These are phyloP conservation scores for Oxytorus armatus DNA, from an alignment of 2,888 invertebrate genomes.

Conservation along the genomic window DNA sequence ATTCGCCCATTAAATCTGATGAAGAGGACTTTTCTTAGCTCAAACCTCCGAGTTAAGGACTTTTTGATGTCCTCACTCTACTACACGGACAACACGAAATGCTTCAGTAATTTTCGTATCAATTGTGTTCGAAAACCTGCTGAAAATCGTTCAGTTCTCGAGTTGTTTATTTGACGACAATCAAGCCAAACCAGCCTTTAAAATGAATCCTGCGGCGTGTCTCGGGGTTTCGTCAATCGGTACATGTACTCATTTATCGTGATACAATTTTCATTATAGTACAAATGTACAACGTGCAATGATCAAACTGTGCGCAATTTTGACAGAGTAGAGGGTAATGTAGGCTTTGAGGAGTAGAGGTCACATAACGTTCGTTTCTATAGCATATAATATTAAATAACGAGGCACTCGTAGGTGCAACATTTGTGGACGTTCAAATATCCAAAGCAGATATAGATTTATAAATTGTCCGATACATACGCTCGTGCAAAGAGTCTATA, in stretches of 20 bases:
- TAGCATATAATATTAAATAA: conserved; percentile 8
- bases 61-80: too few relatives aligned
- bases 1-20: too few relatives aligned
- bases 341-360: conserved; percentile 31
- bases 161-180: neutral
- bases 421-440: conserved; percentile 24
- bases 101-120: too few relatives aligned
- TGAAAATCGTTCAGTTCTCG: too few relatives aligned
- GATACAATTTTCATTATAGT: conserved; percentile 3
- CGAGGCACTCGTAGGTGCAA: conserved; percentile 12
- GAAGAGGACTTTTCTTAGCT: too few relatives aligned
- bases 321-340: neutral
- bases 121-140: too few relatives aligned
- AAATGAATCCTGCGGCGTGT: neutral
- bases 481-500: conserved; percentile 18
- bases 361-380: conserved; percentile 1
- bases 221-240: neutral
- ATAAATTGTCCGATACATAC: conserved; percentile 22
- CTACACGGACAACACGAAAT: too few relatives aligned
- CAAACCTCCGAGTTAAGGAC: too few relatives aligned
- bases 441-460: neutral
- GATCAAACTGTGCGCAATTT: conserved; percentile 7
- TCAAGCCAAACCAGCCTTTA: neutral
- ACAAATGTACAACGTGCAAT: conserved; percentile 5
- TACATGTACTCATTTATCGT: conserved; percentile 10